Conservation (phyloP, 1,140 invertebrate species). For the Papilio polyxenes region DNA sequence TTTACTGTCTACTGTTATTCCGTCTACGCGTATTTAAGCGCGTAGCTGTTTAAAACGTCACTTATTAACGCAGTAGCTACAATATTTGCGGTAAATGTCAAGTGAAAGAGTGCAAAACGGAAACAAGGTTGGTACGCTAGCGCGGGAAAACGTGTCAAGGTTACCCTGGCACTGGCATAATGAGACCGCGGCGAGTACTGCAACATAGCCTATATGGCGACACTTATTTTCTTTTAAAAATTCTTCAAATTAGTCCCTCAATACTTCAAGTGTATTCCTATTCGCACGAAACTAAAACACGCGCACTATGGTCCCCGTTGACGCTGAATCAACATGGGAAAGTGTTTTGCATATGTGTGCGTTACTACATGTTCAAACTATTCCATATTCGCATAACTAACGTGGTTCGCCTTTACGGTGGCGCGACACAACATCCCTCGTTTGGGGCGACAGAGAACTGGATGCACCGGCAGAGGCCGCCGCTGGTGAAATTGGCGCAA, state of each 20-base stretch:
- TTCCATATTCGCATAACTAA: slow-evolving; percentile 72
- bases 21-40: slow-evolving; percentile 28
- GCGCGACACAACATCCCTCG: slow-evolving; percentile 71
- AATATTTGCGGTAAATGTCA: slow-evolving; percentile 62
- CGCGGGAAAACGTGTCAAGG: slow-evolving; percentile 79
- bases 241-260: slow-evolving; percentile 42
- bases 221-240: slow-evolving; percentile 45
- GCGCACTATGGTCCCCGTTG: slow-evolving; percentile 26
- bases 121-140: slow-evolving; percentile 72
- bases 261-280: slow-evolving; percentile 37
- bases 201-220: slow-evolving; percentile 57
- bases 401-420: slow-evolving; percentile 58
- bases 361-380: slow-evolving; percentile 63
- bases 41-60: slow-evolving; percentile 26
- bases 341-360: slow-evolving; percentile 37
- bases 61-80: slow-evolving; percentile 36
- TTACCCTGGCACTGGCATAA: slow-evolving; percentile 68
- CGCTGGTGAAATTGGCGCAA: slow-evolving; percentile 77
- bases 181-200: slow-evolving; percentile 66
- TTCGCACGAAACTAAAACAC: slow-evolving; percentile 45
- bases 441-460: slow-evolving; percentile 60
- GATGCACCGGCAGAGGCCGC: slow-evolving; percentile 73
- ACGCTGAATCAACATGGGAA: slow-evolving; percentile 37
- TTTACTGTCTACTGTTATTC: slow-evolving; percentile 12
- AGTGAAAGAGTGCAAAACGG: slow-evolving; percentile 70